These are phyloP conservation scores for Montipora capricornis DNA, from an alignment of 64 coral and sea anemone genomes.

Conservation along the genomic window DNA sequence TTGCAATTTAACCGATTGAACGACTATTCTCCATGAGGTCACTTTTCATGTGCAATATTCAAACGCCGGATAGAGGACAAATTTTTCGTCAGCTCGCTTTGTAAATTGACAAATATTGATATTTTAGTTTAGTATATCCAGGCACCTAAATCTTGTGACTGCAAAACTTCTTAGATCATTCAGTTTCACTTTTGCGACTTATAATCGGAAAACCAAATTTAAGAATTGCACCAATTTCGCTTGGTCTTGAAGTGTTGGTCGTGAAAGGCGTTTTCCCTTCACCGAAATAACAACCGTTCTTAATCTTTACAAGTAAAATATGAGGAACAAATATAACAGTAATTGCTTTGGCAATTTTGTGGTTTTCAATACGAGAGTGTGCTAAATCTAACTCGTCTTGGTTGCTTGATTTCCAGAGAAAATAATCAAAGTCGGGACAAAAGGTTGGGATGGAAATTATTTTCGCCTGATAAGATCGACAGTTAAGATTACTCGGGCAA, in stretches of 20 bases:
- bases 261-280: neutral
- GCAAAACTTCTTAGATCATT: no score
- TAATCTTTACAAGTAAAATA: conserved; percentile 31
- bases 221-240: no score
- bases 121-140: neutral
- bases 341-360: conserved; percentile 40
- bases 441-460: neutral
- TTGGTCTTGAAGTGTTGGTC: neutral
- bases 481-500: conserved; percentile 4
- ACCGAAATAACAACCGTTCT: conserved; percentile 11
- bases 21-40: neutral
- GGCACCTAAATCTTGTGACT: no score
- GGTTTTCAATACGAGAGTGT: neutral
- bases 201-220: no score
- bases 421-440: conserved; percentile 2
- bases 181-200: no score
- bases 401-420: conserved; percentile 10
- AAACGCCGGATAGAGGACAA: neutral
- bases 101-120: neutral
- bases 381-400: neutral
- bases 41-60: conserved; percentile 18
- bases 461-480: conserved; percentile 21
- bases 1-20: conserved; percentile 37
- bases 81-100: neutral
- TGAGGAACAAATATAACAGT: conserved; percentile 37